Base-by-base conservation (phyloP, 2,113 vertebrate species). In the Charina bottae region DNA sequence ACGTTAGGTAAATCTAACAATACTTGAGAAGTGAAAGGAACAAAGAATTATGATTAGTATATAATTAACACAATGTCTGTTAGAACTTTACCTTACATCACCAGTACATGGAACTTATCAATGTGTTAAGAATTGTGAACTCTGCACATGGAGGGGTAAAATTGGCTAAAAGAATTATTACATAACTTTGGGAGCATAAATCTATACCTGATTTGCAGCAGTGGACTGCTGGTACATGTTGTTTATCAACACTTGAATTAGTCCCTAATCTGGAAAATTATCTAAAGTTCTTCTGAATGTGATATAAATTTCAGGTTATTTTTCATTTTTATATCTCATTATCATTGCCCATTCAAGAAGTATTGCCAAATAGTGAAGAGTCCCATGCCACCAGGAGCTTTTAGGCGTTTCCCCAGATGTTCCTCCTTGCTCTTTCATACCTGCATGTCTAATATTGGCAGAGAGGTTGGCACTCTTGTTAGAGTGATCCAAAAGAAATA, bases 1-100 rank as follows among this genome's bases (percentile, higher is more conserved):
- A 24, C 5, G 49, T 87, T 72, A 72, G 62, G 15, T 28, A 91
- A 72, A 46, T 72, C 9, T 91, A 87, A 72, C 24, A 87, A 42
- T 54, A 46, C 24, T 91, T 87, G 53, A 54, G 60, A 87, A 85
- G 62, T 54, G 83, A 90, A 68, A 68, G n/a, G 53, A 78, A 46
- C 23, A 46, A 91, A 54, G 23, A 24, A 83, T 33, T 23, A 24
- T 24, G 23, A 72, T 72, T 72, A 15, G 26, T 28, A 72, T 87
- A 53, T 42, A 91, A 72, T 72, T 87, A 78, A 87, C 23, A 37
- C 42, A n/a, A 59, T 86, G 46, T 55, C 49, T 87, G 84, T 68
- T 86, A 33, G 9, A 87, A 33, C 7, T 6, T 37, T 68, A 78
- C 33, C 72, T 78, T 42, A 10, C 33, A 78, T 78, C 33, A 1